A percentile compares a stretch with the other conserved stretches of the same genome.
phyloP scores from a whole-genome alignment of 2,797 vertebrate species.

The Champsocephalus esox region DNA sequence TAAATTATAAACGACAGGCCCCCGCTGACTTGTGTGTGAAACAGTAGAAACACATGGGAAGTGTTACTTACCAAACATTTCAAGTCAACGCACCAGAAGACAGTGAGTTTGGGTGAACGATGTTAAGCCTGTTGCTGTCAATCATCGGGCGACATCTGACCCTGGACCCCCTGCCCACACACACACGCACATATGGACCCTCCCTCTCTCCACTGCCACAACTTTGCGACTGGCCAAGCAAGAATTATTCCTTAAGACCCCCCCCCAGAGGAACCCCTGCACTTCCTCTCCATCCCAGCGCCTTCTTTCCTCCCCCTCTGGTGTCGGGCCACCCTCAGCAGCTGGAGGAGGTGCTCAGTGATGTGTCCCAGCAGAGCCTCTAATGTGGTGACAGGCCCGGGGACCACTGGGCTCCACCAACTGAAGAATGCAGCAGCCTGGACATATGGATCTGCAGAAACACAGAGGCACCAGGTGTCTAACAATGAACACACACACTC shows the following conservation, averaged over 20 bases:
- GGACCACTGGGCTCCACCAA: constrained; percentile 67
- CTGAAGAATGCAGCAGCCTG: constrained; percentile 64
- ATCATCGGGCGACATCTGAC: constrained; percentile 72
- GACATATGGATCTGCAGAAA: constrained; percentile 63
- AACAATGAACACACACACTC: constrained; percentile 36
- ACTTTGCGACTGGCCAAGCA: constrained; percentile 59
- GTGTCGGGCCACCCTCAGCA: constrained; percentile 64
- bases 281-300: constrained; percentile 58
- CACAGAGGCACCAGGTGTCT: constrained; percentile 62
- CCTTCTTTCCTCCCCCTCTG: constrained; percentile 36
- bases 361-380: constrained; percentile 75
- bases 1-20: constrained; percentile 45
- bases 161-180: constrained; percentile 50
- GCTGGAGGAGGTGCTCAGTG: constrained; percentile 75
- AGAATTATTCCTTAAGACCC: constrained; percentile 56
- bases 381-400: constrained; percentile 78
- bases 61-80: constrained; percentile 57
- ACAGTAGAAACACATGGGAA: constrained; percentile 40
- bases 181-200: constrained; percentile 32
- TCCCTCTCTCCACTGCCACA: constrained; percentile 45
- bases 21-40: constrained; percentile 42
- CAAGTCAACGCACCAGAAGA: constrained; percentile 50
- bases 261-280: constrained; percentile 32
- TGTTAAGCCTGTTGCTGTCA: constrained; percentile 78
- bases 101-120: constrained; percentile 45